Evolutionary conservation across 2,888 invertebrate genomes (phyloP).

Genomic region (Dasysyrphus tricinctus): DNA sequence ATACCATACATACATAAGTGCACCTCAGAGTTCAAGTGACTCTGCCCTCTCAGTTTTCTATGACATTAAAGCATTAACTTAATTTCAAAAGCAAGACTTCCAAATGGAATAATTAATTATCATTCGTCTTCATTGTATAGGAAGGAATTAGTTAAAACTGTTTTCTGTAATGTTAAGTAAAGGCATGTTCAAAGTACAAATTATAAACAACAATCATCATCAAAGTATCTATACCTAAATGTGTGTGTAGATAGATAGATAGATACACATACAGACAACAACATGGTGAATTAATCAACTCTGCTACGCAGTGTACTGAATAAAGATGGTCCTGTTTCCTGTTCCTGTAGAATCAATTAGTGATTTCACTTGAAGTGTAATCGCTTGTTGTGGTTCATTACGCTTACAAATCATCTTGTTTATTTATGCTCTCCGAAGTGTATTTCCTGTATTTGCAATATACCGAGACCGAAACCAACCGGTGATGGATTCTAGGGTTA

Average conservation of each 20-base stretch:
- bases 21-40: conserved; percentile 6
- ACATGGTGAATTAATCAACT: conserved; percentile 59
- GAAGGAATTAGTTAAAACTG: conserved; percentile 5
- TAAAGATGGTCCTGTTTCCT: conserved; percentile 52
- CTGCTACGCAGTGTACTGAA: conserved; percentile 45
- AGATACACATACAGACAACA: background rate
- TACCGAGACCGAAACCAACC: conserved; percentile 20
- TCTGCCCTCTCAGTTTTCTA: background rate
- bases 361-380: conserved; percentile 68
- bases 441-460: conserved; percentile 46
- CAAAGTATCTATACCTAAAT: background rate
- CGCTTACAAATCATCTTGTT: conserved; percentile 61
- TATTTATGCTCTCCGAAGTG: conserved; percentile 52
- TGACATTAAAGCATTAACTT: conserved; percentile 18
- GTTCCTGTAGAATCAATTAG: conserved; percentile 63
- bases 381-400: conserved; percentile 57
- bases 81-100: conserved; percentile 9
- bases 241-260: too few species aligned
- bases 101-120: conserved; percentile 23
- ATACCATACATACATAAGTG: conserved; percentile 16
- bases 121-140: conserved; percentile 9
- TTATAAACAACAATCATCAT: conserved; percentile 2
- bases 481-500: background rate
- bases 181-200: conserved; percentile 15
- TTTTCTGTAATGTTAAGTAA: conserved; percentile 8